Evolutionary conservation across 2,888 invertebrate species (phyloP).

Genomic region (Brachylomia viminalis): DNA sequence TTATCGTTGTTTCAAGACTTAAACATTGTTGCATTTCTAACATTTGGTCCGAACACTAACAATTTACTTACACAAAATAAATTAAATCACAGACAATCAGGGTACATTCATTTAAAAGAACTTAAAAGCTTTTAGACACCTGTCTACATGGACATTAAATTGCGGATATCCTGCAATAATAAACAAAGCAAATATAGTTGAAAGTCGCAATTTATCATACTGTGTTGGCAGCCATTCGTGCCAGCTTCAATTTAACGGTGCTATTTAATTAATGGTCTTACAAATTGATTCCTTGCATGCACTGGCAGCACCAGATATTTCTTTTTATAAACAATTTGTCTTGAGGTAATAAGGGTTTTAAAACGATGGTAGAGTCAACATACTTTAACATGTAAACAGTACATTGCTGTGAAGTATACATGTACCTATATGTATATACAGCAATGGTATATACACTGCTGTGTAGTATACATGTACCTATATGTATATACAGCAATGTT

Average conservation of each 20-base stretch:
- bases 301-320: slow-evolving; percentile 37
- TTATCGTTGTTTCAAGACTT: background rate
- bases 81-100: background rate
- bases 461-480: too few species aligned
- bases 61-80: background rate
- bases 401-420: too few species aligned
- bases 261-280: slow-evolving; percentile 71
- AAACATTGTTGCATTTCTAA: background rate
- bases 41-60: background rate
- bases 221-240: slow-evolving; percentile 63
- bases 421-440: too few species aligned
- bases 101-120: slow-evolving; percentile 16
- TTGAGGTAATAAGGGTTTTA: background rate
- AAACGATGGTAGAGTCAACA: background rate
- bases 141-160: slow-evolving; percentile 1
- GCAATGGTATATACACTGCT: too few species aligned
- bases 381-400: background rate
- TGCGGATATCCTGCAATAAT: slow-evolving; percentile 29
- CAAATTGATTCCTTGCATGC: slow-evolving; percentile 71
- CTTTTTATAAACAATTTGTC: slow-evolving; percentile 14
- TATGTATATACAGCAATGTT: too few species aligned
- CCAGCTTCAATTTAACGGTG: slow-evolving; percentile 65
- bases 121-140: slow-evolving; percentile 41
- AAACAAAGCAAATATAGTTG: slow-evolving; percentile 47
- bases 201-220: slow-evolving; percentile 60